These are phyloP conservation scores for Apteryx mantelli DNA, from an alignment of 2,113 vertebrate species.

Conservation along the genomic window DNA sequence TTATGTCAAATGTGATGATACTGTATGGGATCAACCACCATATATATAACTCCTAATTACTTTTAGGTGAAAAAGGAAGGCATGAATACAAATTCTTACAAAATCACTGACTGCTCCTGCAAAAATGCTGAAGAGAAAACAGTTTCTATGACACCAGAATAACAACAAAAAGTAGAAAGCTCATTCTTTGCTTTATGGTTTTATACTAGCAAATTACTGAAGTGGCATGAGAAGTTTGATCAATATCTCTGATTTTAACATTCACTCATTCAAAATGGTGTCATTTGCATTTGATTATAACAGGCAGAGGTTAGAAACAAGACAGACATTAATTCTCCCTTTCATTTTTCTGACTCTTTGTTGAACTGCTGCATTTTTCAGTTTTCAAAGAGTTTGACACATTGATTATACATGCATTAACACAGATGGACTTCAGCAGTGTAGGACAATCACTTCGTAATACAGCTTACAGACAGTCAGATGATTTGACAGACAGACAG, in stretches of 20 bases:
- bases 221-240: not conserved
- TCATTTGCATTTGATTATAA: not conserved
- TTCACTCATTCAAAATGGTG: not conserved
- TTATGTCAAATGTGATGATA: fast-evolving
- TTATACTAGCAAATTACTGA: not conserved
- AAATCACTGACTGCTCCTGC: not conserved
- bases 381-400: not conserved
- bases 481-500: not conserved
- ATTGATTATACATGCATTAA: not conserved
- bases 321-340: not conserved
- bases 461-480: not conserved
- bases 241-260: fast-evolving
- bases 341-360: not conserved
- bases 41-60: not conserved
- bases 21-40: not conserved
- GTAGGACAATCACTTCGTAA: not conserved
- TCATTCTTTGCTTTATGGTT: not conserved
- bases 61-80: not conserved
- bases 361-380: not conserved
- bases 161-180: not conserved
- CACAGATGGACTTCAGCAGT: not conserved
- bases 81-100: not conserved
- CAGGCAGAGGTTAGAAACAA: not conserved
- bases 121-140: not conserved
- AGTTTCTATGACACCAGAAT: not conserved